Percentiles rank a stretch among this genome's conserved stretches.
These are phyloP conservation scores for Actenoides lindsayi DNA, from an alignment of 2,113 vertebrate species.

Conservation along the genomic window DNA sequence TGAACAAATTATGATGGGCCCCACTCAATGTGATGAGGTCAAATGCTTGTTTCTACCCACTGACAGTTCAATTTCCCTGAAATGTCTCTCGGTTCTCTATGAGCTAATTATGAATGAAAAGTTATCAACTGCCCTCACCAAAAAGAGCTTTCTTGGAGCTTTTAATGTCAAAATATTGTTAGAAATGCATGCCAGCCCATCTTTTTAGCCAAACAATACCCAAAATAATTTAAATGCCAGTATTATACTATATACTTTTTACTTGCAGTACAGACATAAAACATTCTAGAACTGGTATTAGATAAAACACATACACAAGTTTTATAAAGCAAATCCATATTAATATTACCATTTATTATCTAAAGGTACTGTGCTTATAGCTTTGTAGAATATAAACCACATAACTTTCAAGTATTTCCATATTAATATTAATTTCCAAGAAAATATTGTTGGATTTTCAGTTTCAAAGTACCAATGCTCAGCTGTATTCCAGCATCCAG, in stretches of 20 bases:
- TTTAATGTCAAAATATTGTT: constrained; percentile 99
- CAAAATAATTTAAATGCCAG: constrained; percentile 86
- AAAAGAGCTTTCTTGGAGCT: constrained; percentile 91
- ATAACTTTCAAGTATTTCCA: constrained; percentile 31
- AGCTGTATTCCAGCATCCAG: constrained; percentile 2
- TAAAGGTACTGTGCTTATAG: neutral
- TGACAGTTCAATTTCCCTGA: constrained; percentile 99
- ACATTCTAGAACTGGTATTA: constrained; percentile 58
- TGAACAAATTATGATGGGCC: constrained; percentile 99
- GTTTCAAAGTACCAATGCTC: constrained; percentile 13
- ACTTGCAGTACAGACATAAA: constrained; percentile 72
- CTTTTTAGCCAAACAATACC: constrained; percentile 80
- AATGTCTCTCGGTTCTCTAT: constrained; percentile 92
- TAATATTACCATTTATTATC: constrained; percentile 34
- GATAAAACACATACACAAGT: neutral
- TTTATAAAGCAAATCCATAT: constrained; percentile 39
- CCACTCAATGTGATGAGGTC: constrained; percentile 99
- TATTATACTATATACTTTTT: constrained; percentile 82
- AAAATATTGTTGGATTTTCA: constrained; percentile 27
- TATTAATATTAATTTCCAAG: neutral
- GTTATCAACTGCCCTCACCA: constrained; percentile 93
- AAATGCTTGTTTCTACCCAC: constrained; percentile 95
- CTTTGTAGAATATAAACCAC: constrained; percentile 16
- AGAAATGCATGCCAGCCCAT: constrained; percentile 81
- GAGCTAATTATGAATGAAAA: constrained; percentile 99